phyloP scores from a whole-genome alignment of 2,888 invertebrate genomes.

The Drosophila yooni region DNA sequence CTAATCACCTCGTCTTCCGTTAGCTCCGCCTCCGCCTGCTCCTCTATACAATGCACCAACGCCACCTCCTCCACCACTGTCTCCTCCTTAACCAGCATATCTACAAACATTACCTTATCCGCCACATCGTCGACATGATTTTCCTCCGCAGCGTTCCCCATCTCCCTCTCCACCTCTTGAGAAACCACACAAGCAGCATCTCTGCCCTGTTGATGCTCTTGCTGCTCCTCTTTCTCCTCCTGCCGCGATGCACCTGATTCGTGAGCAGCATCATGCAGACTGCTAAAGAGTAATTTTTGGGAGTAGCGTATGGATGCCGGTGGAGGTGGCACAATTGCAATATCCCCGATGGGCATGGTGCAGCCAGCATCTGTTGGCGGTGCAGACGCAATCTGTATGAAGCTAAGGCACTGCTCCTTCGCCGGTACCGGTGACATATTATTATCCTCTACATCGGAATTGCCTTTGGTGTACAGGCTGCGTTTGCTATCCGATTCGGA shows the following conservation, averaged over 20 bases:
- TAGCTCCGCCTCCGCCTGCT: not conserved
- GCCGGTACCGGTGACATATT: not conserved
- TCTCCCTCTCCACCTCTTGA: not conserved
- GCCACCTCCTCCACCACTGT: not conserved
- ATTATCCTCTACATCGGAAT: slow-evolving; percentile 40
- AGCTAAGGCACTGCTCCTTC: not conserved
- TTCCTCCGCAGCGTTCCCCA: too few species aligned
- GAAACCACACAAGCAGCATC: not conserved
- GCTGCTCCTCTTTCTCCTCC: not conserved
- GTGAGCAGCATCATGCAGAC: not conserved
- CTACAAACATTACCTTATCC: not conserved
- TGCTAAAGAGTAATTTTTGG: not conserved
- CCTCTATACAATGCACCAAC: not conserved
- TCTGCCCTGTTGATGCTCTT: not conserved
- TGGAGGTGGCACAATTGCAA: slow-evolving; percentile 49
- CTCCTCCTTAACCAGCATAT: not conserved
- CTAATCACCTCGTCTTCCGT: not conserved
- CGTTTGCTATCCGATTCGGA: slow-evolving; percentile 16
- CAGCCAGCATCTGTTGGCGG: slow-evolving; percentile 32
- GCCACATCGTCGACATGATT: too few species aligned
- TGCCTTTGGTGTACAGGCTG: slow-evolving; percentile 59
- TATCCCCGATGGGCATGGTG: slow-evolving; percentile 4
- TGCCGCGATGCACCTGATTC: not conserved
- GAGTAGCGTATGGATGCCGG: slow-evolving; percentile 18
- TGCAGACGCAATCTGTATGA: slow-evolving; percentile 12